These are phyloP conservation scores for Troides aeacus DNA, from an alignment of 2,888 invertebrate species.

Conservation along the genomic window DNA sequence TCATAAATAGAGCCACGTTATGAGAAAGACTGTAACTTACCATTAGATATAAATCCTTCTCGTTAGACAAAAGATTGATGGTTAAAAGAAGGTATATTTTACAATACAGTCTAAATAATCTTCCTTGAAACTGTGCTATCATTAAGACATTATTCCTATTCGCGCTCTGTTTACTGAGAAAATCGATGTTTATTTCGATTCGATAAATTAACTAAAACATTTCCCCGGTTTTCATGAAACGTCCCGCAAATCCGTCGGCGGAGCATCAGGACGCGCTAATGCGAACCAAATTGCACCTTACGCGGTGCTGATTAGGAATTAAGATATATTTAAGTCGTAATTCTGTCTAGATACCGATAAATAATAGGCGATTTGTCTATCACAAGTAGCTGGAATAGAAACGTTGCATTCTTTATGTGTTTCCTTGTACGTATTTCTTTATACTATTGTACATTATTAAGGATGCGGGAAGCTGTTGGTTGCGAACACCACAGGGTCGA, in stretches of 20 bases:
- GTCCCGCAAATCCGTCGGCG: constrained; percentile 40
- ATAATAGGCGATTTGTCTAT: constrained; percentile 37
- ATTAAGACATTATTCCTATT: constrained; percentile 9
- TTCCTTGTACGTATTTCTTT: too few species aligned
- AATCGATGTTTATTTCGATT: constrained; percentile 13
- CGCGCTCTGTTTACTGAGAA: constrained; percentile 11
- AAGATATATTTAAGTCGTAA: constrained; percentile 36
- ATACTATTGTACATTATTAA: too few species aligned
- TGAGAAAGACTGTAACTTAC: too few species aligned
- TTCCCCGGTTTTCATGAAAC: constrained; percentile 25
- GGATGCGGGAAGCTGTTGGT: too few species aligned
- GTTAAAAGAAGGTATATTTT: too few species aligned
- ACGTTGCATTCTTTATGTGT: background rate
- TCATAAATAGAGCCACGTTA: too few species aligned
- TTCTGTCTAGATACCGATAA: constrained; percentile 38
- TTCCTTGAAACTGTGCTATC: too few species aligned
- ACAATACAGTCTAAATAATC: too few species aligned
- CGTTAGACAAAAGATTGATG: too few species aligned
- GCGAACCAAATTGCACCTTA: constrained; percentile 38
- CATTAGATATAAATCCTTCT: too few species aligned
- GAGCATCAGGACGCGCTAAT: constrained; percentile 34
- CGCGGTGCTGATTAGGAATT: constrained; percentile 38
- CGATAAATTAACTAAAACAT: constrained; percentile 27
- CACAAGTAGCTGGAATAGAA: constrained; percentile 14
- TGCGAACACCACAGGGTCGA: too few species aligned